Percentiles rank a stretch among this genome's conserved stretches.
Evolutionary conservation across 2,888 invertebrate genomes (phyloP).

Genomic region (Sussaba pulchella): DNA sequence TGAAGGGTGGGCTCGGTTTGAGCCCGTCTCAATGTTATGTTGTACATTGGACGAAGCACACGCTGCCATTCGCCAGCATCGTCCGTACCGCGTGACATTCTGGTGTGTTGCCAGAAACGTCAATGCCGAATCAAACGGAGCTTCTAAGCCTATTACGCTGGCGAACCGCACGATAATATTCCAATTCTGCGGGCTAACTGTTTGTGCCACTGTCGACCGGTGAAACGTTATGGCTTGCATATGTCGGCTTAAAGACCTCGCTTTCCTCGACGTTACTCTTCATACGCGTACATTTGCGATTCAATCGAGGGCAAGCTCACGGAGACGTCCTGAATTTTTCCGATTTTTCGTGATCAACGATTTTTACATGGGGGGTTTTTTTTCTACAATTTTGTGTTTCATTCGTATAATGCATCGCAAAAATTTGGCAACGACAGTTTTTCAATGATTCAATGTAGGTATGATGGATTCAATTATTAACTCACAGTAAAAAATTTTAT

Average conservation of each 20-base stretch:
- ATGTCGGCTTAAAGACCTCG: slow-evolving; percentile 71
- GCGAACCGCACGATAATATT: slow-evolving; percentile 79
- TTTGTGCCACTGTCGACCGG: slow-evolving; percentile 69
- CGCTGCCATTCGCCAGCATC: slow-evolving; percentile 44
- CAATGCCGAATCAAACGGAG: slow-evolving; percentile 66
- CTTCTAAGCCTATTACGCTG: slow-evolving; percentile 80
- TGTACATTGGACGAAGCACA: slow-evolving; percentile 67
- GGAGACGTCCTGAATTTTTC: neutral
- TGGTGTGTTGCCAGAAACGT: slow-evolving; percentile 42
- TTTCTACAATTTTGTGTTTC: too few relatives aligned
- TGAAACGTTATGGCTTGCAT: slow-evolving; percentile 65
- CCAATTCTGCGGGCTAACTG: slow-evolving; percentile 71
- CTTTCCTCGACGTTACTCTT: slow-evolving; percentile 66
- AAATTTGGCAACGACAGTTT: too few relatives aligned
- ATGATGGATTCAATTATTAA: too few relatives aligned
- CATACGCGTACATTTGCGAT: slow-evolving; percentile 20
- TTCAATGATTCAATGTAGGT: too few relatives aligned
- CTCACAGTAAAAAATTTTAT: neutral
- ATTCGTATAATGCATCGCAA: too few relatives aligned
- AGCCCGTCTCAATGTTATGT: slow-evolving; percentile 70
- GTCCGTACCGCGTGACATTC: slow-evolving; percentile 56
- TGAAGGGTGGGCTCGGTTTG: slow-evolving; percentile 65
- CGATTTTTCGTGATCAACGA: too few relatives aligned
- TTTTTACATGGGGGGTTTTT: too few relatives aligned
- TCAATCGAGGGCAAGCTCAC: slow-evolving; percentile 3